Evolutionary conservation across 2,113 vertebrate species (phyloP), one percentile per base, ranked within the genome.

Genomic region (Melanerpes formicivorus): DNA sequence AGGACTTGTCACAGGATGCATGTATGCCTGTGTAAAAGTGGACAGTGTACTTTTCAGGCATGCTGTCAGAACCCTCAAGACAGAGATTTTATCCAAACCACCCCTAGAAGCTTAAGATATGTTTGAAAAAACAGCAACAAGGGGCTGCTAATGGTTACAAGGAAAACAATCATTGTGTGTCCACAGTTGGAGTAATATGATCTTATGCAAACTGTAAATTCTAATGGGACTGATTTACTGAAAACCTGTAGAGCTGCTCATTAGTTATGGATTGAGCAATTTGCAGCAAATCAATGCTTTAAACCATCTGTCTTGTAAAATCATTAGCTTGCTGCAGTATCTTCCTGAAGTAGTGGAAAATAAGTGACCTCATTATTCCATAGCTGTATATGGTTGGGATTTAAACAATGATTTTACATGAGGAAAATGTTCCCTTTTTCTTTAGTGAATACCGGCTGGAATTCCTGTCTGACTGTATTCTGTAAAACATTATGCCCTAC

Each of bases 281-380:
- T 84, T 94, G 90, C 83, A 90, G 83, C 72, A 94, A 94, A 84
- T 93, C 37, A 1, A 84, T 95, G 71, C 63, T 95, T 81, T 93
- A 84, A 93, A 90, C 65, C 0, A 3, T 66, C 87, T 80, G 54
- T 90, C 84, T 76, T 87, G 54, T 79, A 60, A 83, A 91, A 85
- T 69, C 80, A 92, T 87, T 90, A 65, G 54, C 52, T 85, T 95
- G 48, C 84, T 87, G 25, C 74, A 79, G 42, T 54, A 56, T 71
- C 34, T 62, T 62, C 64, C 90, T 87, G 80, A 90, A 84, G 70
- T 37, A 88, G 71, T 59, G 32, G 77, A 86, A 95, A 95, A 81
- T 66, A 83, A 91, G 32, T 80, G 70, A 95, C 48, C 64, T 74
- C 86, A 71, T 90, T 91, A 84, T 63, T 67, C 60, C 54, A 84